Evolutionary conservation across 2,888 invertebrate species (phyloP).

Genomic region (Drosophila falleni): DNA sequence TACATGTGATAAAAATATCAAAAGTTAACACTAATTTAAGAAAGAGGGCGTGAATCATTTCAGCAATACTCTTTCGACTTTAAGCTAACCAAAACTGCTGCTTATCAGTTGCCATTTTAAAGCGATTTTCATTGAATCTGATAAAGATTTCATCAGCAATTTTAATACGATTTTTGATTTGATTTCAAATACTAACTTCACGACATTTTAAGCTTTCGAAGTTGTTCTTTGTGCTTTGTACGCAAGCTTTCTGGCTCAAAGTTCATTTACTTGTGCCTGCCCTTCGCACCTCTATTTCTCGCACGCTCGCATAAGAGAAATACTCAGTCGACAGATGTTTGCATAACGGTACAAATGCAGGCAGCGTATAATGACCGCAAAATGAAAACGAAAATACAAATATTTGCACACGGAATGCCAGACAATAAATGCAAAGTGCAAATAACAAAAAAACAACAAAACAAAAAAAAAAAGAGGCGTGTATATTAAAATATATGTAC

Average conservation of each 20-base stretch:
- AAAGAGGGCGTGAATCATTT: not conserved
- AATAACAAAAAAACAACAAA: not conserved
- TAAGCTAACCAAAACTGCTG: not conserved
- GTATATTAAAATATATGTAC: not conserved
- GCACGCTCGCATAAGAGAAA: not conserved
- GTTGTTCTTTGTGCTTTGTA: not conserved
- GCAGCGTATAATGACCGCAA: constrained; percentile 8
- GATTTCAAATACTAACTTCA: not conserved
- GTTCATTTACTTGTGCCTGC: not conserved
- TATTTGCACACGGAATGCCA: constrained; percentile 16
- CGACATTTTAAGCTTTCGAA: not conserved
- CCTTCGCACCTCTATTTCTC: constrained; percentile 1
- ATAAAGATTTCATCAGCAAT: constrained; percentile 33
- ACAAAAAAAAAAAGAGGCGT: constrained; percentile 19
- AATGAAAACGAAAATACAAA: constrained; percentile 43
- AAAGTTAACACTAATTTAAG: not conserved
- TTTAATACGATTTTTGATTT: not conserved
- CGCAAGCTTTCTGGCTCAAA: not conserved
- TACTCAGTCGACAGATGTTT: constrained; percentile 18
- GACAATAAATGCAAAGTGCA: constrained; percentile 20
- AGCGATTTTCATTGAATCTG: not conserved
- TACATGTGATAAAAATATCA: constrained; percentile 27
- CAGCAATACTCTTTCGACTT: not conserved
- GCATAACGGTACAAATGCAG: constrained; percentile 34
- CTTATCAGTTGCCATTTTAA: not conserved